A percentile compares a stretch with the other conserved stretches of the same genome.
These are phyloP conservation scores for Adoxophyes honmai DNA, from an alignment of 1,140 invertebrate species.

Conservation along the genomic window DNA sequence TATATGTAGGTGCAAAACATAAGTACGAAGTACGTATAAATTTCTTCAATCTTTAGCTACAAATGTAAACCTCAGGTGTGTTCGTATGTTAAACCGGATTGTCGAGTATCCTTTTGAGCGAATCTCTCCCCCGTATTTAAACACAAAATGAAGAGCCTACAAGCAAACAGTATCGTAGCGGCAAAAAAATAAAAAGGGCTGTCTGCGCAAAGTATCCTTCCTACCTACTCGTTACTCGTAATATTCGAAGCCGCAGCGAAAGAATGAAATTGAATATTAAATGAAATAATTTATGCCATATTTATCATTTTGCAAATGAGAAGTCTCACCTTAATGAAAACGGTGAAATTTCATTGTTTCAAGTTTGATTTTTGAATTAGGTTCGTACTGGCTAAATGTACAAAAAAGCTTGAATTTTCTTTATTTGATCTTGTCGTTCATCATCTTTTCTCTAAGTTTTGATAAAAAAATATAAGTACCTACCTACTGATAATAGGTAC, in stretches of 20 bases:
- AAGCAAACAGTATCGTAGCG: slow-evolving; percentile 67
- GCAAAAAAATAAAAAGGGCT: slow-evolving; percentile 67
- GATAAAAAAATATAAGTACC: too few species aligned
- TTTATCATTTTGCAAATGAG: slow-evolving; percentile 77
- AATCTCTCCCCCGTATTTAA: slow-evolving; percentile 67
- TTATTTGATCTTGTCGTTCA: background rate
- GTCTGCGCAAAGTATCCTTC: slow-evolving; percentile 55
- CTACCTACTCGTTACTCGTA: slow-evolving; percentile 48
- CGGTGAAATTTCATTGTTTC: slow-evolving; percentile 39
- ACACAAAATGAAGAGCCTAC: slow-evolving; percentile 68
- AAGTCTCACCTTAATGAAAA: slow-evolving; percentile 74
- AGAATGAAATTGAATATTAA: slow-evolving; percentile 76
- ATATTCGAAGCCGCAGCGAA: slow-evolving; percentile 57
- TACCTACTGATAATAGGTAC: too few species aligned
- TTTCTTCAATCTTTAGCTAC: background rate
- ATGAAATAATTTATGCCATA: slow-evolving; percentile 77
- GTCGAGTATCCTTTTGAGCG: slow-evolving; percentile 64
- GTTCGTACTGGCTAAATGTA: too few species aligned
- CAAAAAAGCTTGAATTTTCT: background rate
- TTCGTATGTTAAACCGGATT: slow-evolving; percentile 48
- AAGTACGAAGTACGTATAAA: too few species aligned
- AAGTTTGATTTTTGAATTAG: background rate
- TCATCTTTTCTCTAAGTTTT: too few species aligned
- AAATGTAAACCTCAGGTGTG: slow-evolving; percentile 39
- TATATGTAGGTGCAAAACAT: background rate